A percentile compares a stretch with the other conserved stretches of the same genome.
Evolutionary conservation across 2,113 vertebrate species (phyloP).

Genomic region (Passer domesticus): DNA sequence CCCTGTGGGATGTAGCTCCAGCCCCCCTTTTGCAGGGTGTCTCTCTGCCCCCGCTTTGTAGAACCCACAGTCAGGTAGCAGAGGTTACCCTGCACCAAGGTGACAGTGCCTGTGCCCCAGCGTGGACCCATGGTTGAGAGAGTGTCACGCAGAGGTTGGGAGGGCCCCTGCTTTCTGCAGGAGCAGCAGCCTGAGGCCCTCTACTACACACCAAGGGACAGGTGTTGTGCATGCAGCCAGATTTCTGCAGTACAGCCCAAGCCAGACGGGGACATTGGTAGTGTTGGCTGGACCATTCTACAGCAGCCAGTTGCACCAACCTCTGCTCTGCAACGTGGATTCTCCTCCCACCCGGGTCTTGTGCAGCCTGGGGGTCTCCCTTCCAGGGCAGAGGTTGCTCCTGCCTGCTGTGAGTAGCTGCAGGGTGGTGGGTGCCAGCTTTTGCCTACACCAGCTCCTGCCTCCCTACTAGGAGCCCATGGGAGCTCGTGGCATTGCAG

Average conservation of each 20-base stretch:
- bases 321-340: not conserved
- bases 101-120: rapidly evolving
- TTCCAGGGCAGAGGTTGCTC: not conserved
- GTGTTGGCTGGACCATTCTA: rapidly evolving
- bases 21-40: not conserved
- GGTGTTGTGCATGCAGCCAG: not conserved
- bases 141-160: not conserved
- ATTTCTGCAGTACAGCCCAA: not conserved
- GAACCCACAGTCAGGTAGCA: not conserved
- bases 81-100: not conserved
- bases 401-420: not conserved
- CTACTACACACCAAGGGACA: not conserved
- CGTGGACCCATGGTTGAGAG: rapidly evolving
- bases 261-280: not conserved
- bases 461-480: not conserved
- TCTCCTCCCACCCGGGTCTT: rapidly evolving
- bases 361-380: not conserved
- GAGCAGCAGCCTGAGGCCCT: not conserved
- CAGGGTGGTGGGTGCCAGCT: rapidly evolving
- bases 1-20: not conserved
- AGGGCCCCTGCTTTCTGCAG: not conserved
- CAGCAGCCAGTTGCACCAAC: rapidly evolving
- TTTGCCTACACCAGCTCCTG: not conserved
- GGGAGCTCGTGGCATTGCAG: rapidly evolving
- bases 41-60: rapidly evolving